Evolutionary conservation across 2,888 invertebrate genomes (phyloP).

Genomic region (Cataglyphis albicans): DNA sequence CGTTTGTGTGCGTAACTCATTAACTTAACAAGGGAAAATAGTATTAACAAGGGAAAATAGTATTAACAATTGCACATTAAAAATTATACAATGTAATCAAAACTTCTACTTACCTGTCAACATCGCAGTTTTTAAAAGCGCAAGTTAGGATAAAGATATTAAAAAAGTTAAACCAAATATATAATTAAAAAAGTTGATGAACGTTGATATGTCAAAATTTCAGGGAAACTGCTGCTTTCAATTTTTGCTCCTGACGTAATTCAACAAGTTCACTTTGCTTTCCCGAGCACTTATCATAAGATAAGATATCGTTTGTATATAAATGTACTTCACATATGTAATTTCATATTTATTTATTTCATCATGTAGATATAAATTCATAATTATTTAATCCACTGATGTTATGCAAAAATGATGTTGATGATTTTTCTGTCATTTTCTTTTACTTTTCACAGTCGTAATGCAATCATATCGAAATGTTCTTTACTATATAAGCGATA

Average conservation of each 20-base stretch:
- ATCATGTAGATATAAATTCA: neutral
- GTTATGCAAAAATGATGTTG: neutral
- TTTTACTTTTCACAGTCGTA: neutral
- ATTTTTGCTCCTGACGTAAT: neutral
- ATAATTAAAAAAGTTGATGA: neutral
- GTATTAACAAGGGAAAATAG: neutral
- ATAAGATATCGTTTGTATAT: neutral
- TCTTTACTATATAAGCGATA: neutral
- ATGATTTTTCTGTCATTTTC: neutral
- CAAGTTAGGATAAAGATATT: neutral
- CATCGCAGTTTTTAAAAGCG: neutral
- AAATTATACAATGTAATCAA: neutral
- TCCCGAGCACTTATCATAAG: neutral
- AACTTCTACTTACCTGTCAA: slow-evolving; percentile 9
- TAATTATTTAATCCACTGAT: neutral
- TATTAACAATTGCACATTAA: slow-evolving; percentile 43
- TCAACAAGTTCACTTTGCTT: neutral
- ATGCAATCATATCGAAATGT: neutral
- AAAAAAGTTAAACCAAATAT: neutral
- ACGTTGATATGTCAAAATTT: neutral
- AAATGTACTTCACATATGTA: neutral
- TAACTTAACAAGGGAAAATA: slow-evolving; percentile 5
- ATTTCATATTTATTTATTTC: neutral
- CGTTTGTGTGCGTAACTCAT: neutral
- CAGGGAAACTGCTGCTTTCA: neutral